Conservation (phyloP, 2,113 vertebrate genomes). For the Pelusios castaneus region DNA sequence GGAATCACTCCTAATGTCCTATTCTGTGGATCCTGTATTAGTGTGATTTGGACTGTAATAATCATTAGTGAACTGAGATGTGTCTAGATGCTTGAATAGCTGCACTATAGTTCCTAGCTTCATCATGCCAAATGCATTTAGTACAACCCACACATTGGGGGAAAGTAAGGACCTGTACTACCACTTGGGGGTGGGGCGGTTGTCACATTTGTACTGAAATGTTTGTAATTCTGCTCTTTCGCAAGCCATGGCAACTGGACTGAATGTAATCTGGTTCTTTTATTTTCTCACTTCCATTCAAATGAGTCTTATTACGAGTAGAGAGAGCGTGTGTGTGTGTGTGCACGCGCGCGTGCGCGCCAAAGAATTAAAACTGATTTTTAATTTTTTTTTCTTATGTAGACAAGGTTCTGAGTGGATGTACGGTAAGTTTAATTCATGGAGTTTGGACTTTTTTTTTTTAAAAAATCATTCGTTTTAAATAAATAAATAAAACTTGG, state of each 20-base stretch:
- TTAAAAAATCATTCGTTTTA: neutral
- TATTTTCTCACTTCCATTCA: conserved; percentile 57
- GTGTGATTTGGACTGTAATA: conserved; percentile 59
- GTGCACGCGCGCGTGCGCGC: too few species aligned
- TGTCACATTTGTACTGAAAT: conserved; percentile 32
- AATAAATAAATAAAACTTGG: neutral
- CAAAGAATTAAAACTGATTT: neutral
- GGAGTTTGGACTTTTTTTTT: neutral
- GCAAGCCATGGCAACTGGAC: conserved; percentile 57
- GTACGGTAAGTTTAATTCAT: neutral
- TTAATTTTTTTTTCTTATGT: rapidly evolving
- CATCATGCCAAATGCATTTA: conserved; percentile 39
- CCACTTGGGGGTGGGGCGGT: conserved; percentile 44
- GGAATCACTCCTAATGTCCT: conserved; percentile 57
- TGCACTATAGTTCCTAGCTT: neutral
- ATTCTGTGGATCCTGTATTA: conserved; percentile 59
- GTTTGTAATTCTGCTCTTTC: conserved; percentile 57
- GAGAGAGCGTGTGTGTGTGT: neutral
- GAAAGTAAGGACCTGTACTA: conserved; percentile 62
- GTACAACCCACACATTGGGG: neutral
- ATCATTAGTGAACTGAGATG: conserved; percentile 48
- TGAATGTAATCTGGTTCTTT: conserved; percentile 62
- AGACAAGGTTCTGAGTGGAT: neutral
- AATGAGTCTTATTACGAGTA: conserved; percentile 47
- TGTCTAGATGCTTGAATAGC: conserved; percentile 55